phyloP scores from a whole-genome alignment of 2,888 invertebrate species.

The Tipula vernalis region DNA sequence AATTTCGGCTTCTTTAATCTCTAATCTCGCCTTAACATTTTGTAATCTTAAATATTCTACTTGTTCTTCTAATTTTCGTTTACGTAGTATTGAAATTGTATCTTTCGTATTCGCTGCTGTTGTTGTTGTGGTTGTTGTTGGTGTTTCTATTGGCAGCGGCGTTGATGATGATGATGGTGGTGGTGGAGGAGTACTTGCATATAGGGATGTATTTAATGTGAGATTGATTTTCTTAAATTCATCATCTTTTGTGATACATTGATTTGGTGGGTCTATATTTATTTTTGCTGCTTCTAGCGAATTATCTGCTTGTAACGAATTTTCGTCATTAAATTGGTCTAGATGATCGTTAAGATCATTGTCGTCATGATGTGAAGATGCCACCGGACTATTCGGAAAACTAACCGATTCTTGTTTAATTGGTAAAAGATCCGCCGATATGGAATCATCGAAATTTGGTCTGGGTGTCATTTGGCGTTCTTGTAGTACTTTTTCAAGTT shows the following conservation, averaged over 20 bases:
- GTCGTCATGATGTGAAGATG: neutral
- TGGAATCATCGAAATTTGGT: neutral
- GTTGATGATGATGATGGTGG: neutral
- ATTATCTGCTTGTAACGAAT: neutral
- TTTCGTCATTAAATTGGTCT: neutral
- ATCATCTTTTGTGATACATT: neutral
- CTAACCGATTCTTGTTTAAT: neutral
- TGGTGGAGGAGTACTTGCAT: neutral
- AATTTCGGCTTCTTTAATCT: neutral
- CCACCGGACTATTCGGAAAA: neutral
- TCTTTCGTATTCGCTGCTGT: neutral
- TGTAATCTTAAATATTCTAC: neutral
- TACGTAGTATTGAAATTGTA: neutral
- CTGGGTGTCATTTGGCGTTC: neutral
- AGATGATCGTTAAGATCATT: neutral
- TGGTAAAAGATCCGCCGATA: neutral
- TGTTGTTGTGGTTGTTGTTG: too few relatives aligned
- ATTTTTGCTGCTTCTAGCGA: neutral
- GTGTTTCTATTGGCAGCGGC: neutral
- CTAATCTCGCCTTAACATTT: neutral
- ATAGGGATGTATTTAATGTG: neutral
- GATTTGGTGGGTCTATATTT: neutral
- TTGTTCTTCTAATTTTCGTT: neutral
- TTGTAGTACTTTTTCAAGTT: neutral
- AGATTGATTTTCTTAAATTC: neutral